phyloP scores from a whole-genome alignment of 2,888 invertebrate species.

The Cephus pulcher region DNA sequence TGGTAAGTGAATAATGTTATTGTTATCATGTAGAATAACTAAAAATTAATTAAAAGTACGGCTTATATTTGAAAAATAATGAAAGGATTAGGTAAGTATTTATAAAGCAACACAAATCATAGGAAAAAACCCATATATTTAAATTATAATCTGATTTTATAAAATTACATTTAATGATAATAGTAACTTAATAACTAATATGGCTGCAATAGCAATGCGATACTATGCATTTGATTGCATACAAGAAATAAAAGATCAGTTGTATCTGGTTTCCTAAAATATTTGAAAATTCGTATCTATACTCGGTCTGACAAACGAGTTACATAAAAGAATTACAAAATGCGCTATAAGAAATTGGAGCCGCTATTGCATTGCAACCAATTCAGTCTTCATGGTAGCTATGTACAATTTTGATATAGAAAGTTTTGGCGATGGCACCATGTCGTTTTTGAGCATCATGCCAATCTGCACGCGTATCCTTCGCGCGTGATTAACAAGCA shows the following conservation, averaged over 20 bases:
- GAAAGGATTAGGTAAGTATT: background rate
- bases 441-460: background rate
- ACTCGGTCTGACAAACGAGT: background rate
- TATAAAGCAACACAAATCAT: background rate
- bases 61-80: background rate
- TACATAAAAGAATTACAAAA: background rate
- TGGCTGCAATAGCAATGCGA: background rate
- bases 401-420: constrained; percentile 16
- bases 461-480: background rate
- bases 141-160: background rate
- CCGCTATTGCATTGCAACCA: background rate
- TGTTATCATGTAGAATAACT: background rate
- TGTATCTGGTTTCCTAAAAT: background rate
- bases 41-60: background rate
- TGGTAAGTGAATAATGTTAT: constrained; percentile 41
- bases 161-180: background rate
- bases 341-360: background rate
- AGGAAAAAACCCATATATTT: background rate
- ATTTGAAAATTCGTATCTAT: background rate
- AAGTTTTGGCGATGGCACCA: background rate
- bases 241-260: background rate
- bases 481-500: background rate
- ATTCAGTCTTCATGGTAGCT: background rate
- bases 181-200: background rate
- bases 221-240: background rate